Evolutionary conservation across 2,888 invertebrate genomes (phyloP).

Genomic region (Drosophila recens): DNA sequence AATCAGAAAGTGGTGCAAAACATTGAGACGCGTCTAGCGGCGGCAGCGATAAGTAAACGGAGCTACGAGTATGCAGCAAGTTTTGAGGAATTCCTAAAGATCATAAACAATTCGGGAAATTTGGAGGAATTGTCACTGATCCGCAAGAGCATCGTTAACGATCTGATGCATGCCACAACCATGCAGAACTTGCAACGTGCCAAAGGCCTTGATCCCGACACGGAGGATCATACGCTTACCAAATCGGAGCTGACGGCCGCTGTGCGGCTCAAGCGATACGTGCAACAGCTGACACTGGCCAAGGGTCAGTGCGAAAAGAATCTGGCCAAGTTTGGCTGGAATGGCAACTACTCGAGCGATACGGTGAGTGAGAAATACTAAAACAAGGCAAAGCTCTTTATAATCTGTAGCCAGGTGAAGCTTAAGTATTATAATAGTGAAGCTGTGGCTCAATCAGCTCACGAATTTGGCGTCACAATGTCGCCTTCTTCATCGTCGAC

Average conservation of each 20-base stretch:
- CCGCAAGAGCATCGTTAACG: constrained; percentile 94
- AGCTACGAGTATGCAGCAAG: constrained; percentile 95
- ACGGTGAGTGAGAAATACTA: constrained; percentile 60
- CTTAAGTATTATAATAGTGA: too few relatives aligned
- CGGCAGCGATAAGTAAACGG: constrained; percentile 91
- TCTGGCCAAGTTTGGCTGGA: constrained; percentile 91
- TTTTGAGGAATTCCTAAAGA: constrained; percentile 94
- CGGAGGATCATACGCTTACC: constrained; percentile 86
- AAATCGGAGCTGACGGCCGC: constrained; percentile 93
- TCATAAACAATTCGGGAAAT: constrained; percentile 92
- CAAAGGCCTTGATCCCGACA: constrained; percentile 87
- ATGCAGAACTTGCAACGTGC: constrained; percentile 95
- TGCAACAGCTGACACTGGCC: constrained; percentile 92
- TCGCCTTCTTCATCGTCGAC: too few relatives aligned
- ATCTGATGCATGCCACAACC: constrained; percentile 97
- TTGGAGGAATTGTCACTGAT: constrained; percentile 93
- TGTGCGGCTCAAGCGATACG: constrained; percentile 93
- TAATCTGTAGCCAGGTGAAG: too few relatives aligned
- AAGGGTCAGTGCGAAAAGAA: constrained; percentile 93
- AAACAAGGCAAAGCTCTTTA: neutral
- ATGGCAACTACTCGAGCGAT: constrained; percentile 88
- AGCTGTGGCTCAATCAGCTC: too few relatives aligned
- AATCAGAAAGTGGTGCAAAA: constrained; percentile 94
- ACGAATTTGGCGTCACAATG: too few relatives aligned
- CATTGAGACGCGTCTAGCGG: constrained; percentile 92